Evolutionary conservation across 2,113 vertebrate species (phyloP).

Genomic region (Takifugu flavidus): DNA sequence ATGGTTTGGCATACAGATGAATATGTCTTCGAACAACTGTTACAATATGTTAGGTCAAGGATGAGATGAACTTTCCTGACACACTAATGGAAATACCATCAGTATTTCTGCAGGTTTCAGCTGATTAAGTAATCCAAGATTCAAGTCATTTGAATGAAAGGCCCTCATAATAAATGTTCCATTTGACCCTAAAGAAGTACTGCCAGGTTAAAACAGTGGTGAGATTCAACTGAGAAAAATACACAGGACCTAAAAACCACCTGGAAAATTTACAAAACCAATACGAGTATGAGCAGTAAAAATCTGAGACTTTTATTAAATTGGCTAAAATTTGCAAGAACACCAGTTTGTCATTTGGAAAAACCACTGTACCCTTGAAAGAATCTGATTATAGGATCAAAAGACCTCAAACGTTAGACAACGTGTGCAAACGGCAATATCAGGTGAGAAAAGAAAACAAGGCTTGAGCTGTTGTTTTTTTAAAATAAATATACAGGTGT

Average conservation of each 20-base stretch:
- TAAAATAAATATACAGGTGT: conserved; percentile 61
- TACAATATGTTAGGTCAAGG: neutral
- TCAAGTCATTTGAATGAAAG: neutral
- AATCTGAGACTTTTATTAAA: conserved; percentile 22
- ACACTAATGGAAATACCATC: neutral
- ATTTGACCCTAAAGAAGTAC: neutral
- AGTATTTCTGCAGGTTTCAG: conserved; percentile 29
- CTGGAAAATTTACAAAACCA: neutral
- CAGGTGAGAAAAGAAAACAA: conserved; percentile 20
- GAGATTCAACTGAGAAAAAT: too few relatives aligned
- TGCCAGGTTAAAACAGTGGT: conserved; percentile 3
- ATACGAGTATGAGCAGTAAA: neutral
- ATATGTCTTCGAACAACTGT: neutral
- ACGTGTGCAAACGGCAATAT: conserved; percentile 56
- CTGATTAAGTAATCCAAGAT: conserved; percentile 8
- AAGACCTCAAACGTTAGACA: conserved; percentile 22
- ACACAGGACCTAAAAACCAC: conserved; percentile 1
- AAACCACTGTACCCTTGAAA: conserved; percentile 7
- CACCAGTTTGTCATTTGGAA: neutral
- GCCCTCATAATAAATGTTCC: neutral
- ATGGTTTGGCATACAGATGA: conserved; percentile 44
- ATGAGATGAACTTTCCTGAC: neutral
- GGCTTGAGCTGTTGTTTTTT: conserved; percentile 17
- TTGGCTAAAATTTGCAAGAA: conserved; percentile 36
- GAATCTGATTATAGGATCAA: conserved; percentile 23